A percentile compares a stretch with the other conserved stretches of the same genome.
phyloP scores from a whole-genome alignment of 2,888 invertebrate genomes.

The Galerucella nymphaeae region DNA sequence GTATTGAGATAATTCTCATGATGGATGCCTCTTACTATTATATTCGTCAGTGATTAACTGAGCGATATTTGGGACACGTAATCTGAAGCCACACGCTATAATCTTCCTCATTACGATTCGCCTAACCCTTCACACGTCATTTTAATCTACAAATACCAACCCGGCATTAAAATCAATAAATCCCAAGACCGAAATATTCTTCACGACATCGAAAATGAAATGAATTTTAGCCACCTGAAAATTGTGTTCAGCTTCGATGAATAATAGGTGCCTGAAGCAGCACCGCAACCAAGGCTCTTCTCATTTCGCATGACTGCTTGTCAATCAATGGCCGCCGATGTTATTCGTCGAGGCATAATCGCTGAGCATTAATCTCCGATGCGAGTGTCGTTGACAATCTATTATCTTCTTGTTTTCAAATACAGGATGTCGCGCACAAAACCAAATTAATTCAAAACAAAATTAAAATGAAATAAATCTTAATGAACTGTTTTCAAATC shows the following conservation, averaged over 20 bases:
- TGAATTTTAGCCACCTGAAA: slow-evolving; percentile 12
- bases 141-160: slow-evolving; percentile 14
- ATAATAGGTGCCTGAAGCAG: slow-evolving; percentile 15
- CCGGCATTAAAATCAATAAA: slow-evolving; percentile 22
- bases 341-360: slow-evolving; percentile 36
- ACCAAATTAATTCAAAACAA: not conserved
- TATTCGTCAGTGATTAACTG: too few species aligned
- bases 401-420: slow-evolving; percentile 36
- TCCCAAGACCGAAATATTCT: slow-evolving; percentile 9
- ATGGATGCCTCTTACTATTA: too few species aligned
- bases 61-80: too few species aligned
- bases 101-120: not conserved
- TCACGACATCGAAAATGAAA: slow-evolving; percentile 11
- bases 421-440: not conserved
- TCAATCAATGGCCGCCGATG: slow-evolving; percentile 40
- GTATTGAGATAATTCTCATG: too few species aligned
- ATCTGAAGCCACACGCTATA: too few species aligned
- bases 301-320: slow-evolving; percentile 36
- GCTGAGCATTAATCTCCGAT: slow-evolving; percentile 34
- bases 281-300: slow-evolving; percentile 14
- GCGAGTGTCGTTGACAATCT: slow-evolving; percentile 39
- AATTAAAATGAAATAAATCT: not conserved
- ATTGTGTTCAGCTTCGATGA: slow-evolving; percentile 11
- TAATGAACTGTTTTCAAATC: too few species aligned
- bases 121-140: not conserved